These are phyloP conservation scores for Macrobrachium rosenbergii DNA, from an alignment of 1,140 invertebrate genomes.

Conservation along the genomic window DNA sequence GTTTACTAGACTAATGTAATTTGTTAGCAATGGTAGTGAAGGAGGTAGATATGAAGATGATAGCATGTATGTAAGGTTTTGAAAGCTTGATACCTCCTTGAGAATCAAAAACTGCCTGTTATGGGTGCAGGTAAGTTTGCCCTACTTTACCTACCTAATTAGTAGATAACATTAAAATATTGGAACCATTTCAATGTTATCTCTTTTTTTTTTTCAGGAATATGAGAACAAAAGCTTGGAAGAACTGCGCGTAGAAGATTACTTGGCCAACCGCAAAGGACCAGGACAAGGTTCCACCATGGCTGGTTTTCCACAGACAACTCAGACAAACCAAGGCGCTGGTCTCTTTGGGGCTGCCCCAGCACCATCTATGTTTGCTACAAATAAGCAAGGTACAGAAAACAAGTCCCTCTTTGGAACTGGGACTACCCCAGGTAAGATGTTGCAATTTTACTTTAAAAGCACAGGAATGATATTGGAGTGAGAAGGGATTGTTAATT, in stretches of 20 bases:
- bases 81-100: neutral
- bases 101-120: neutral
- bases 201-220: slow-evolving; percentile 80
- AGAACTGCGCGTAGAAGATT: slow-evolving; percentile 94
- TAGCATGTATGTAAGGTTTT: neutral
- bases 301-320: slow-evolving; percentile 50
- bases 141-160: neutral
- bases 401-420: slow-evolving; percentile 70
- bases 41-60: neutral
- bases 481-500: too few species aligned
- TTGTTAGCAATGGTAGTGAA: too few species aligned
- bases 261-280: slow-evolving; percentile 89
- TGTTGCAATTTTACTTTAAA: slow-evolving; percentile 18
- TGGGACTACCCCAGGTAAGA: slow-evolving; percentile 60
- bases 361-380: slow-evolving; percentile 65
- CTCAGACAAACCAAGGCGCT: slow-evolving; percentile 57
- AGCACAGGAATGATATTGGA: too few species aligned
- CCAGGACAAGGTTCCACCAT: slow-evolving; percentile 46
- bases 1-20: too few species aligned
- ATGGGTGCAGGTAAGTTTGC: neutral
- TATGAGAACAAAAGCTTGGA: slow-evolving; percentile 95
- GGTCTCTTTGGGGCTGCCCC: slow-evolving; percentile 63
- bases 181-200: neutral
- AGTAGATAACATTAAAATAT: too few species aligned
- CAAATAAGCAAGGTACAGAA: slow-evolving; percentile 66